A percentile compares a stretch with the other conserved stretches of the same genome.
These are phyloP conservation scores for Eupeodes corollae DNA, from an alignment of 1,140 invertebrate species.

Conservation along the genomic window DNA sequence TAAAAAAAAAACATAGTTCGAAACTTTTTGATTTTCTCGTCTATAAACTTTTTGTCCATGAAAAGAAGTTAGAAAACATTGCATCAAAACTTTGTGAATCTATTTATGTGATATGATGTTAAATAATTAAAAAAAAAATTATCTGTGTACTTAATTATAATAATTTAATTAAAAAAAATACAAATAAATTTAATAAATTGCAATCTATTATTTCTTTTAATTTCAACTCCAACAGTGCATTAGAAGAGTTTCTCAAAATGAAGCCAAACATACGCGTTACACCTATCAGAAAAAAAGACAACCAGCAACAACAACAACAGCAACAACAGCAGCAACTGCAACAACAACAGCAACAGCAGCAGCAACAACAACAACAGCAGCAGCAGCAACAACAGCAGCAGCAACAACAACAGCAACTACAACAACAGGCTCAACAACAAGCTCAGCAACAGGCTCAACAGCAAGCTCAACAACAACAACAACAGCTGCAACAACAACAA, in stretches of 20 bases:
- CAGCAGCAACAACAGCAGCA: constrained; percentile 20
- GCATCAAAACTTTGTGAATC: too few species aligned
- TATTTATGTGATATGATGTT: too few species aligned
- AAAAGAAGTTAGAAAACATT: too few species aligned
- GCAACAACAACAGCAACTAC: constrained; percentile 21
- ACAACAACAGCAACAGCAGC: not conserved
- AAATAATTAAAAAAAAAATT: too few species aligned
- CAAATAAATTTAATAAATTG: too few species aligned
- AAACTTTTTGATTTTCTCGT: too few species aligned
- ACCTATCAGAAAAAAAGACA: constrained; percentile 24
- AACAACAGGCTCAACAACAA: constrained; percentile 15
- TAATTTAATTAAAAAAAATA: too few species aligned
- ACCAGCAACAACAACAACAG: constrained; percentile 4
- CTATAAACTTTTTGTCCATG: too few species aligned
- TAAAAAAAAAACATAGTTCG: too few species aligned
- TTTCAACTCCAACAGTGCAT: constrained; percentile 13
- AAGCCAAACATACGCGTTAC: constrained; percentile 41
- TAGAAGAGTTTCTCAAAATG: constrained; percentile 38
- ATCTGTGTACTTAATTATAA: too few species aligned
- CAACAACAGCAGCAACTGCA: constrained; percentile 4
- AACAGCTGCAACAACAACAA: constrained; percentile 6
- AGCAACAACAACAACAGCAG: constrained; percentile 5
- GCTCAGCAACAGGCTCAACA: constrained; percentile 14
- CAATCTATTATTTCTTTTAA: too few species aligned
- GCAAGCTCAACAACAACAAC: constrained; percentile 18